Evolutionary conservation across 2,888 invertebrate genomes (phyloP), one percentile per base, ranked within the genome.

Genomic region (Sceliomorpha sp.): DNA sequence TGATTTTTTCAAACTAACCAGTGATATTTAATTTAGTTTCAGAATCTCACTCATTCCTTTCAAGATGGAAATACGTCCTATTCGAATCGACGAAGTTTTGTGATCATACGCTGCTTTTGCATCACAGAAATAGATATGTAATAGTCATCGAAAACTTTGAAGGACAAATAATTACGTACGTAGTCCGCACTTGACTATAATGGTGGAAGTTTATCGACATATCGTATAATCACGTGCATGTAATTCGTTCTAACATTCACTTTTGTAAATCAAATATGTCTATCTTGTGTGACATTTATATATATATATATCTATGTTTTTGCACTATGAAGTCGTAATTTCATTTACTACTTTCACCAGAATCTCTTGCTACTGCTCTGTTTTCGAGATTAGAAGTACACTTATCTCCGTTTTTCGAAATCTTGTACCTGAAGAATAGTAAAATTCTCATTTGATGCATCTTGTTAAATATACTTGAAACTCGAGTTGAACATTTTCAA

Each of bases 21-120:
- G 60, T 63, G 27, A 50, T 70, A 66, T 70, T 70, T 70, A 64
- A 70, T 70, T 66, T 70, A 70, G 70, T 70, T 70, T 70, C 70
- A 70, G 70, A 70, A 66, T 66, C 70, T 70, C 70, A 67, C 70
- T 67, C 60, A 66, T 66, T 70, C 70, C 70, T 66, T 70, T 70
- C 70, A 70, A 70, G 70, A 62, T 70, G 70, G 70, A 70, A 67
- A 70, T 66, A 66, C 70, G 66, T 70, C 70, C 66, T 62, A 70
- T 70, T 62, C 70, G 70, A 70, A 70, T 70, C 62, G 62, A 70
- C 66, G 58, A 70, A 70, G 70, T 70, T 70, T 70, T 70, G 66
- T 70, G 70, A 70, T 70, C 70, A 67, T 71, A 63, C 53, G 71
- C 67, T 67, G 67, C 71, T 63, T 71, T 71, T 55, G 48, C 71